Conservation (phyloP, 2,888 invertebrate genomes). For the Calameuta pallipes region DNA sequence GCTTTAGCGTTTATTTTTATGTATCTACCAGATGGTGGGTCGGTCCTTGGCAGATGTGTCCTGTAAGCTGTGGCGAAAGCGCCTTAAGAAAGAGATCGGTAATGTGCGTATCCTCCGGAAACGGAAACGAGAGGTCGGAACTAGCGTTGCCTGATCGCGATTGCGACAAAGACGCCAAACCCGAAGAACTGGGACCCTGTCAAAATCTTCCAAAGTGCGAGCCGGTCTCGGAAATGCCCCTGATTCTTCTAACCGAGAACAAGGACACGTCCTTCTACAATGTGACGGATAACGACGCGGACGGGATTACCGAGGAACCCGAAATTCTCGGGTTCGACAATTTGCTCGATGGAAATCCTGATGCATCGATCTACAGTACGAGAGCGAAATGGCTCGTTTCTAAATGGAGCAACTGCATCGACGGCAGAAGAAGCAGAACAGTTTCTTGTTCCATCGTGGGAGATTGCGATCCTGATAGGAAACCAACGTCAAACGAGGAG, state of each 20-base stretch:
- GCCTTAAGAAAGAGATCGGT: slow-evolving; percentile 76
- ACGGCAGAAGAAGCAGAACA: slow-evolving; percentile 49
- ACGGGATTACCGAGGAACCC: slow-evolving; percentile 49
- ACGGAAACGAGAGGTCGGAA: slow-evolving; percentile 73
- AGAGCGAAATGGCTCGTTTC: slow-evolving; percentile 58
- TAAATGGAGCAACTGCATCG: slow-evolving; percentile 53
- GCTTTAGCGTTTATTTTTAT: not conserved
- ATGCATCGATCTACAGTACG: slow-evolving; percentile 54
- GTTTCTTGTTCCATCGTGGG: slow-evolving; percentile 51
- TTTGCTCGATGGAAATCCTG: slow-evolving; percentile 55
- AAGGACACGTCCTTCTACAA: slow-evolving; percentile 56
- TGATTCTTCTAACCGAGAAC: slow-evolving; percentile 52
- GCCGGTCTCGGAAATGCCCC: slow-evolving; percentile 48
- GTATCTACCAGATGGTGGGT: slow-evolving; percentile 76
- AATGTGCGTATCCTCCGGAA: slow-evolving; percentile 72
- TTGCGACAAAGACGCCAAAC: slow-evolving; percentile 76
- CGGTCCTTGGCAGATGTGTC: slow-evolving; percentile 88
- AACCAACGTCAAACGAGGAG: slow-evolving; percentile 46
- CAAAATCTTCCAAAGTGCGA: slow-evolving; percentile 67
- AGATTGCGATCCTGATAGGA: slow-evolving; percentile 50
- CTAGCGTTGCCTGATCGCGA: slow-evolving; percentile 81
- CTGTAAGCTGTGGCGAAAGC: slow-evolving; percentile 75
- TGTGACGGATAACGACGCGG: slow-evolving; percentile 48
- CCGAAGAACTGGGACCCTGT: slow-evolving; percentile 77
- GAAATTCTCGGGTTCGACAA: slow-evolving; percentile 61